A percentile compares a stretch with the other conserved stretches of the same genome.
Conservation (phyloP, 2,113 vertebrate species). For the Pseudorhombus dupliciocellatus region DNA sequence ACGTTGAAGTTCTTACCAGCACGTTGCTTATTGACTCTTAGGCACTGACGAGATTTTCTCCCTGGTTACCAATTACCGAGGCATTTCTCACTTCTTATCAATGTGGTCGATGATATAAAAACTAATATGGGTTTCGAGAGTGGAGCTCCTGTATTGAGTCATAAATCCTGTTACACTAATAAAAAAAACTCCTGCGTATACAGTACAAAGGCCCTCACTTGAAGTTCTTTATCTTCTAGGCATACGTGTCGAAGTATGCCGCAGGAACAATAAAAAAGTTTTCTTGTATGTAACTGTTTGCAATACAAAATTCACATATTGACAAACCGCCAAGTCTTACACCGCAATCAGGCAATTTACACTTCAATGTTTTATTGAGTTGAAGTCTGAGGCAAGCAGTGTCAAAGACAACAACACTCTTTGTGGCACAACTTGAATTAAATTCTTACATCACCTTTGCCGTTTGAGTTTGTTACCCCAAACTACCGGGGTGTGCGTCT, state of each 20-base stretch:
- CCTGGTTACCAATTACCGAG: no score
- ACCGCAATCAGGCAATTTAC: conserved; percentile 41
- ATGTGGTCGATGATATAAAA: no score
- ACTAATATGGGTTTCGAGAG: no score
- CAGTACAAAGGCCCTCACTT: neutral
- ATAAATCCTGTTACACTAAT: neutral
- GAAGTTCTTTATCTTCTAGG: conserved; percentile 10
- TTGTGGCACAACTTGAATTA: conserved; percentile 2
- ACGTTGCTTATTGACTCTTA: no score
- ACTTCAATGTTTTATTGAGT: conserved; percentile 41
- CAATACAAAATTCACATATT: conserved; percentile 58
- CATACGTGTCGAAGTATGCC: conserved; percentile 36
- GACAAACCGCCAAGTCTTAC: conserved; percentile 54
- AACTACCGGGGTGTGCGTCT: conserved; percentile 12
- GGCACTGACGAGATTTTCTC: no score
- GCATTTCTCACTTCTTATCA: no score
- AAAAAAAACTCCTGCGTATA: neutral
- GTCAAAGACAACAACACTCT: conserved; percentile 16
- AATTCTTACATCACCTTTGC: neutral
- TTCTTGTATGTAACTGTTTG: conserved; percentile 51
- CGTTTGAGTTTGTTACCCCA: neutral
- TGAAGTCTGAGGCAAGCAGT: conserved; percentile 9
- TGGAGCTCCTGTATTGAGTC: neutral
- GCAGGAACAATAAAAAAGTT: conserved; percentile 36
- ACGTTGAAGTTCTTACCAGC: no score